These are phyloP conservation scores for Borostomias antarcticus DNA, from an alignment of 2,797 vertebrate species.

Conservation along the genomic window DNA sequence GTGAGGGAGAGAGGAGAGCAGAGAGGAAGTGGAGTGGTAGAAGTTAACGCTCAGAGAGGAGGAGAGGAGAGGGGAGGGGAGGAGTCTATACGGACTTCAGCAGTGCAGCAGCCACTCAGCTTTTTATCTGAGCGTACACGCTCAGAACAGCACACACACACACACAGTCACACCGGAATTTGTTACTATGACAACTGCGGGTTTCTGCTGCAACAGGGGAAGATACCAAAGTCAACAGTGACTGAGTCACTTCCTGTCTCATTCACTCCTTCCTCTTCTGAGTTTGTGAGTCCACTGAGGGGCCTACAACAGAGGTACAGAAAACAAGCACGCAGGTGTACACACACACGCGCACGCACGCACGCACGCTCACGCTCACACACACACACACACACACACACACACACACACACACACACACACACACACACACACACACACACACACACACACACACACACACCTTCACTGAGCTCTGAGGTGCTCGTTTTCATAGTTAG, in stretches of 20 bases:
- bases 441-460: not conserved
- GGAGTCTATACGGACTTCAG: not conserved
- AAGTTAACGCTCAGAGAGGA: too few relatives aligned
- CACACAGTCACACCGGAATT: constrained; percentile 67
- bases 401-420: too few relatives aligned
- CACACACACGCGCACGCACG: not conserved
- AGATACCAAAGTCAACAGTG: constrained; percentile 72
- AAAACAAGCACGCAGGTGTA: too few relatives aligned
- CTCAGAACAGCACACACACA: constrained; percentile 28
- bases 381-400: too few relatives aligned
- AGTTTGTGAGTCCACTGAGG: constrained; percentile 14
- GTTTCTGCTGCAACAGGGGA: constrained; percentile 68
- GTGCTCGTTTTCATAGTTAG: too few relatives aligned
- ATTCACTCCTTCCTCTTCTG: constrained; percentile 62
- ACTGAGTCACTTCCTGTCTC: constrained; percentile 82
- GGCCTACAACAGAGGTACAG: constrained; percentile 15
- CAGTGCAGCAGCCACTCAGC: not conserved
- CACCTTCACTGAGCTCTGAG: not conserved
- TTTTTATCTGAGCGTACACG: constrained; percentile 13
- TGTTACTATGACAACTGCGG: constrained; percentile 67
- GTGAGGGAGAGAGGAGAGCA: not conserved
- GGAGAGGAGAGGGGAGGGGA: not conserved
- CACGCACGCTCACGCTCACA: too few relatives aligned
- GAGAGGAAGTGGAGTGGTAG: not conserved
- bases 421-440: too few relatives aligned